Evolutionary conservation across 2,888 invertebrate genomes (phyloP).

Genomic region (Drosophila affinis): DNA sequence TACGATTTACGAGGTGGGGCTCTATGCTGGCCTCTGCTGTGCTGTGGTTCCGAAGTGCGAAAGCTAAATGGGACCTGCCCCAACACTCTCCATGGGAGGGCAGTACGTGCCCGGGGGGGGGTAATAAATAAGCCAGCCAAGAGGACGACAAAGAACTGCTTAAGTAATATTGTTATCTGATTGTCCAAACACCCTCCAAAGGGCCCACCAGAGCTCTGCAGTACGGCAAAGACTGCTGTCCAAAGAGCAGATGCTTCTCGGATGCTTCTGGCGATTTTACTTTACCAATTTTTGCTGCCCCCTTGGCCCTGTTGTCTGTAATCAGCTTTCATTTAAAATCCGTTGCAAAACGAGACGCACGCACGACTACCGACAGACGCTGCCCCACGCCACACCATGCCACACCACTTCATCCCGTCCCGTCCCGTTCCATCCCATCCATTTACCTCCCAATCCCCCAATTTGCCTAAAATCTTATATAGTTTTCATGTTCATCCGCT

Average conservation of each 20-base stretch:
- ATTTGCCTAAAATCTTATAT: conserved; percentile 36
- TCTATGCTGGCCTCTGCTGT: too few relatives aligned
- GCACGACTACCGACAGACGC: background rate
- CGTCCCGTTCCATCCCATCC: too few relatives aligned
- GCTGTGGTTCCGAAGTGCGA: conserved; percentile 42
- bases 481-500: conserved; percentile 63
- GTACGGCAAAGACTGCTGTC: conserved; percentile 10
- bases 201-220: background rate
- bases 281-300: conserved; percentile 4
- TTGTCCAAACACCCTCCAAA: conserved; percentile 2
- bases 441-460: background rate
- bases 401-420: too few relatives aligned
- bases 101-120: background rate
- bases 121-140: background rate
- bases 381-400: background rate
- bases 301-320: conserved; percentile 37
- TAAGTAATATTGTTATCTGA: conserved; percentile 9
- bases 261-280: background rate
- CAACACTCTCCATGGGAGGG: background rate
- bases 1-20: conserved; percentile 48
- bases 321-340: conserved; percentile 60
- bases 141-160: conserved; percentile 8
- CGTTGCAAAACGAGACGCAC: conserved; percentile 6
- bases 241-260: background rate
- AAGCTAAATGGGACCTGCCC: conserved; percentile 37